Conservation (phyloP, 2,113 vertebrate species). For the Urocolius indicus region DNA sequence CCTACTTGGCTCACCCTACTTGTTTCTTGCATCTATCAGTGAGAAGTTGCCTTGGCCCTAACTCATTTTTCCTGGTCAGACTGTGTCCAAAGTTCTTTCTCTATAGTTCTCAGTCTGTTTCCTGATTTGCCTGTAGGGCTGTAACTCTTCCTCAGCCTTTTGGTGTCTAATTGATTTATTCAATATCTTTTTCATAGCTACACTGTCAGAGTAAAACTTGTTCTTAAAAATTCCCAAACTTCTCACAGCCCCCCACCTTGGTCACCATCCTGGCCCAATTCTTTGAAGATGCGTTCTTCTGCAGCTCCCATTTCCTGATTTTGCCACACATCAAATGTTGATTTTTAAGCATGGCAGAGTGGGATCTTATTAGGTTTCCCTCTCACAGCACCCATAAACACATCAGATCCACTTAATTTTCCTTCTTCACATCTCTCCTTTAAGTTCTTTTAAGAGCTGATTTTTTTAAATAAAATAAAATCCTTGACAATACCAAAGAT, state of each 20-base stretch:
- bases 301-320: neutral
- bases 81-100: neutral
- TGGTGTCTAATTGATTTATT: neutral
- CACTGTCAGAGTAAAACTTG: no score
- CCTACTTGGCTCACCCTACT: neutral
- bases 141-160: neutral
- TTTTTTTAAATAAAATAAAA: neutral
- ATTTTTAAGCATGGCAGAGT: neutral
- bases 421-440: neutral
- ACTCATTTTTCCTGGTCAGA: neutral
- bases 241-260: rapidly evolving
- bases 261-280: neutral
- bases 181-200: neutral
- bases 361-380: neutral
- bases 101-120: neutral
- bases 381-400: neutral
- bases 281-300: neutral
- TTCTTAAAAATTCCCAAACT: neutral
- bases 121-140: rapidly evolving
- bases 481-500: neutral
- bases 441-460: neutral
- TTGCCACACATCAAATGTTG: neutral
- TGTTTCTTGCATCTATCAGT: rapidly evolving
- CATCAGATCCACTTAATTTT: neutral
- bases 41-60: neutral